Evolutionary conservation across 2,113 vertebrate species (phyloP).

Genomic region (Mixornis gularis): DNA sequence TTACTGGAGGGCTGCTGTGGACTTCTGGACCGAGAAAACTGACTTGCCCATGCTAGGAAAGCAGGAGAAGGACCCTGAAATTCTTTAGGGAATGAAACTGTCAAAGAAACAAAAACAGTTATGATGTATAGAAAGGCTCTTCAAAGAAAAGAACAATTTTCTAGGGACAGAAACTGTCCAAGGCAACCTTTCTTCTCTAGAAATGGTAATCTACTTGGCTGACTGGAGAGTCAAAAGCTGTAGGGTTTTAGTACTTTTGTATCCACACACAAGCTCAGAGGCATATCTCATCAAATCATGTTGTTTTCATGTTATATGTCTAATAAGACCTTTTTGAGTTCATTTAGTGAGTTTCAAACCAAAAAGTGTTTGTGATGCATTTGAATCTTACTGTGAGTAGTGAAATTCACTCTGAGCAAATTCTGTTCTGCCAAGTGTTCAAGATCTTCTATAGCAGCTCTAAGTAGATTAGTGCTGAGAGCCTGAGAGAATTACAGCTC

Average conservation of each 20-base stretch:
- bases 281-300: background rate
- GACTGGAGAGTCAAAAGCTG: background rate
- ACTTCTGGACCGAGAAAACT: background rate
- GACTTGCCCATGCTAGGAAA: background rate
- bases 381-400: background rate
- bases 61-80: background rate
- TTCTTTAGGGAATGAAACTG: background rate
- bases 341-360: background rate
- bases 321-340: background rate
- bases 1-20: background rate
- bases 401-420: background rate
- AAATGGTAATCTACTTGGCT: background rate
- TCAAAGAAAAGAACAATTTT: background rate
- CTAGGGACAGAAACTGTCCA: background rate
- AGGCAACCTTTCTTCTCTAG: background rate
- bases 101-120: background rate
- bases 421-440: background rate
- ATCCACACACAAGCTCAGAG: background rate
- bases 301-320: background rate
- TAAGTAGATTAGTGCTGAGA: background rate
- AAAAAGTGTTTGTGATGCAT: background rate
- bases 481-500: background rate
- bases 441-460: background rate
- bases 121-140: background rate
- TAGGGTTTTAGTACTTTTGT: background rate